A percentile compares a stretch with the other conserved stretches of the same genome.
These are phyloP conservation scores for Microcebus jonahi DNA, from an alignment of 2,113 vertebrate species.

Conservation along the genomic window DNA sequence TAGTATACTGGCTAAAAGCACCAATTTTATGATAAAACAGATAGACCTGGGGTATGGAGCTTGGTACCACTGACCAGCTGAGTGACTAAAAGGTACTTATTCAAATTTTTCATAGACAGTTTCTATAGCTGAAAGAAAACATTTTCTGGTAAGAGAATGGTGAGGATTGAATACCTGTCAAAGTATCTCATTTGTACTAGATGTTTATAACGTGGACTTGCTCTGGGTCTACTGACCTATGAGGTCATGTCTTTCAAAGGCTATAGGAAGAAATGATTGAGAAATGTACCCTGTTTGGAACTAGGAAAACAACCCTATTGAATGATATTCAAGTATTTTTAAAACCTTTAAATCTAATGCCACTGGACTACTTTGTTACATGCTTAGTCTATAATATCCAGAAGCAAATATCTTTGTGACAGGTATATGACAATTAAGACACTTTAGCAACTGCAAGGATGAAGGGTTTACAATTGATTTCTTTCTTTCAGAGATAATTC, in stretches of 20 bases:
- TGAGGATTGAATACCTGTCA: neutral
- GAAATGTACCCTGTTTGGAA: neutral
- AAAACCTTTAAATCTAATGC: neutral
- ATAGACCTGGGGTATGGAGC: neutral
- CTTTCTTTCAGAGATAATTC: conserved; percentile 55
- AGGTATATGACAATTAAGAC: neutral
- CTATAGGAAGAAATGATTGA: neutral
- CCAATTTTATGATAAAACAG: neutral
- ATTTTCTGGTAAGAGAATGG: neutral
- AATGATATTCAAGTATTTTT: neutral
- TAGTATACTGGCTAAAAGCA: neutral
- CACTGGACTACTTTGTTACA: neutral
- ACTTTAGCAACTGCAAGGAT: neutral
- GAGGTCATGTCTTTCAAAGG: neutral
- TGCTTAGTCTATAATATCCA: neutral
- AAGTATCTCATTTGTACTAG: neutral
- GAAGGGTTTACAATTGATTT: neutral
- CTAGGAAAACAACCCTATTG: neutral
- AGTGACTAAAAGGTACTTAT: neutral
- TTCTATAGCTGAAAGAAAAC: neutral
- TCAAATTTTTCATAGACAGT: neutral
- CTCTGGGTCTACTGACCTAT: neutral
- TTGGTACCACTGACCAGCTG: neutral
- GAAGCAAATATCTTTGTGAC: conserved; percentile 44
- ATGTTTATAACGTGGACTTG: neutral